Evolutionary conservation across 2,888 invertebrate genomes (phyloP), one percentile per base, ranked within the genome.

Genomic region (Tachina fera): DNA sequence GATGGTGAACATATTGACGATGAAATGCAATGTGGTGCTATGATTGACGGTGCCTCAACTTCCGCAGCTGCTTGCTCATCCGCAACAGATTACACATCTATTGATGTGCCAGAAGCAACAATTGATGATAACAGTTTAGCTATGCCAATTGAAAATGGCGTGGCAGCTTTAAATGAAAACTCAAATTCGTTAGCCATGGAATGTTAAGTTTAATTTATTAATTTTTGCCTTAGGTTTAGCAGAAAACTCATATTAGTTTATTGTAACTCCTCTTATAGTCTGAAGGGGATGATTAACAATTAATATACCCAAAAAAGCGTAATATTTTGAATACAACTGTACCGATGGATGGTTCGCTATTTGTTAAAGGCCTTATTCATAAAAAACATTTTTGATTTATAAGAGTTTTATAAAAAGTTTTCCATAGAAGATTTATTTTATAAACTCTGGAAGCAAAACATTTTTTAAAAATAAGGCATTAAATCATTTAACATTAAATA

Each of bases 111-210:
- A 13, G 91, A 91, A 16, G 89, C 90, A 8, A 83, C 87, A 51
- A 90, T 90, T 70, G 93, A 93, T 87, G 92, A 92, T 31, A 92
- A 92, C 77, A 92, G 92, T 83, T 88, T 93, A 87, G 91, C 89
- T 43, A 90, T 92, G 89, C 92, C 91, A 5, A 88, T 90, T 13
- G 92, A 91, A 79, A 92, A 92, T 85, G 90, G 92, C 6, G 90
- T 92, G 4, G 88, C 88, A 58, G 90, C 91, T 67, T 88, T 92
- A 19, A 93, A 93, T 80, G 93, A 93, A 77, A 93, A 93, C 83
- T 93, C 93, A 47, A 93, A 93, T 88, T 93, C 93, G 0, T 88
- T 93, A 51, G 93, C 93, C 83, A 93, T 93, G 93, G 93, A 93
- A 87, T 93, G 93, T 89, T 93, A 91, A 81, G 75, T 53, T 77